Conservation (phyloP, 1,140 invertebrate genomes). For the Diabrotica undecimpunctata region DNA sequence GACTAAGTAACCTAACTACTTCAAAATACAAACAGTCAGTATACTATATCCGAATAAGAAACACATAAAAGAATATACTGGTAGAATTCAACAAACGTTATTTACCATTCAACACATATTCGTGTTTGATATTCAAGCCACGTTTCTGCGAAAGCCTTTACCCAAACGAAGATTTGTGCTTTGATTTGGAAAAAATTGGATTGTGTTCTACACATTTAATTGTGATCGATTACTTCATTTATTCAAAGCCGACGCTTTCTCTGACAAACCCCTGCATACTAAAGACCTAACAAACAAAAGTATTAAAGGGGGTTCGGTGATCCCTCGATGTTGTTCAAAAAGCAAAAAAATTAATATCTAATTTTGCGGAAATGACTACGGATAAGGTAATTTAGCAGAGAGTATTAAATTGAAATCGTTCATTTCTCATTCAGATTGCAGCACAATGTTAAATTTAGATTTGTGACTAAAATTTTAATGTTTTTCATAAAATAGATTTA, state of each 20-base stretch:
- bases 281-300: constrained; percentile 12
- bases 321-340: background rate
- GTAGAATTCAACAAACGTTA: constrained; percentile 1
- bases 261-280: constrained; percentile 23
- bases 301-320: background rate
- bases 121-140: constrained; percentile 18
- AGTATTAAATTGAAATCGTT: too few relatives aligned
- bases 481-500: too few relatives aligned
- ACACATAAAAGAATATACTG: too few relatives aligned
- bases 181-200: constrained; percentile 29
- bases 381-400: too few relatives aligned
- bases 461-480: too few relatives aligned
- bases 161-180: constrained; percentile 28
- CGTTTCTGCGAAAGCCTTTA: constrained; percentile 20
- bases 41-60: too few relatives aligned
- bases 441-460: too few relatives aligned
- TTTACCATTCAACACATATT: constrained; percentile 2
- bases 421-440: too few relatives aligned
- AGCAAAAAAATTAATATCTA: background rate
- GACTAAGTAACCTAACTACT: too few relatives aligned
- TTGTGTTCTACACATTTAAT: constrained; percentile 31
- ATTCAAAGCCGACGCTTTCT: background rate
- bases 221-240: constrained; percentile 37
- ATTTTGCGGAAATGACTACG: too few relatives aligned
- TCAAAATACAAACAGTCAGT: too few relatives aligned